Conservation (phyloP, 2,888 invertebrate species). For the Cyclophora albipunctata region DNA sequence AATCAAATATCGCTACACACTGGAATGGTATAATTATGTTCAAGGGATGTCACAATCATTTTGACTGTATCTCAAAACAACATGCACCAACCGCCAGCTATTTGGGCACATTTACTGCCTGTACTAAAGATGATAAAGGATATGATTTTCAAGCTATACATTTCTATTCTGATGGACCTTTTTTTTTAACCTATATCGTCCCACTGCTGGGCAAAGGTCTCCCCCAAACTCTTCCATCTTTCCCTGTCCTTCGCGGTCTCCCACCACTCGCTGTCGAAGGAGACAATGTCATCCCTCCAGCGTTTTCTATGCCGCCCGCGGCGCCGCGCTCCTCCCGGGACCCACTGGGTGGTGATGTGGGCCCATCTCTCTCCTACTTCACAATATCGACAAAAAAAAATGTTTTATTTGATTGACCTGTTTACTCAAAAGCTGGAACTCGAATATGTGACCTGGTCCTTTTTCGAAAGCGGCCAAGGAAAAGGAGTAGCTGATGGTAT, state of each 20-base stretch:
- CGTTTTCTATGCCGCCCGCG: too few relatives aligned
- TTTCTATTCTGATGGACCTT: conserved; percentile 14
- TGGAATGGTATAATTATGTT: conserved; percentile 6
- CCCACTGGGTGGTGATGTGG: too few relatives aligned
- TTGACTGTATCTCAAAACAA: conserved; percentile 8
- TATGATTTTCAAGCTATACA: too few relatives aligned
- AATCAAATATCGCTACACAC: conserved; percentile 5
- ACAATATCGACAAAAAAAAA: conserved; percentile 17
- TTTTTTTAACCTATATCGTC: too few relatives aligned
- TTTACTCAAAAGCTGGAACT: conserved; percentile 5
- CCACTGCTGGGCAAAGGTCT: too few relatives aligned
- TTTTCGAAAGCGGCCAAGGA: conserved; percentile 13
- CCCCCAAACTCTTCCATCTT: too few relatives aligned
- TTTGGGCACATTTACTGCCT: conserved; percentile 8
- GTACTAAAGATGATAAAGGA: conserved; percentile 3
- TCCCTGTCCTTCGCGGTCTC: too few relatives aligned
- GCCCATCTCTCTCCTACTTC: too few relatives aligned
- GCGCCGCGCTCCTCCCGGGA: too few relatives aligned
- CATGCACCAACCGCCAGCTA: conserved; percentile 4
- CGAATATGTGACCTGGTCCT: conserved; percentile 13
- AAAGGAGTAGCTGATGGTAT: conserved; percentile 15
- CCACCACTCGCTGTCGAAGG: too few relatives aligned
- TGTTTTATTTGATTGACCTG: conserved; percentile 10
- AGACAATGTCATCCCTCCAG: too few relatives aligned
- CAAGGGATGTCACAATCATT: too few relatives aligned